Percentiles rank a stretch among this genome's conserved stretches.
These are phyloP conservation scores for Emys orbicularis DNA, from an alignment of 2,797 vertebrate genomes.

Conservation along the genomic window DNA sequence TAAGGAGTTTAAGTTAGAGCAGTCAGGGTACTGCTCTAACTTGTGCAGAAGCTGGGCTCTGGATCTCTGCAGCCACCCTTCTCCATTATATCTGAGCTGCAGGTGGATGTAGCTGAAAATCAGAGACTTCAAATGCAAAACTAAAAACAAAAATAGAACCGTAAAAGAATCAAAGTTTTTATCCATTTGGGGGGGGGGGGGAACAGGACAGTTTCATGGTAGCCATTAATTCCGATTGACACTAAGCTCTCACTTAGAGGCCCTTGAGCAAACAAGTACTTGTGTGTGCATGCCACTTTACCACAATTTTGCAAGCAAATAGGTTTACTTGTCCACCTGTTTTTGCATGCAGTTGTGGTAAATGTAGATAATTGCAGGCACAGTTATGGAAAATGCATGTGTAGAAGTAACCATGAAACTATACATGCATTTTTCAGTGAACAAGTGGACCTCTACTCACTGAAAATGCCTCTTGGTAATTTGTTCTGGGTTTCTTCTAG, in stretches of 20 bases:
- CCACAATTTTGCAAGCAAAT: not conserved
- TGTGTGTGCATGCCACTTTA: not conserved
- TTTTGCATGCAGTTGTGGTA: not conserved
- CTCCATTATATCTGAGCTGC: not conserved
- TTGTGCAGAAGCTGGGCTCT: not conserved
- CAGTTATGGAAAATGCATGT: not conserved
- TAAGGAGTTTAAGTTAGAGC: not conserved
- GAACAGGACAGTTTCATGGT: not conserved
- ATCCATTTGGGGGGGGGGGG: accelerated
- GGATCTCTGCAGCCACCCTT: not conserved
- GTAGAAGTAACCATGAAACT: not conserved
- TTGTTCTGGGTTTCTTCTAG: not conserved
- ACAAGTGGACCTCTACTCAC: not conserved
- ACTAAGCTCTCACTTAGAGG: not conserved
- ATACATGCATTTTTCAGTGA: accelerated
- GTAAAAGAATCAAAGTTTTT: not conserved
- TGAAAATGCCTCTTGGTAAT: not conserved
- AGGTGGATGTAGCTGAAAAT: not conserved
- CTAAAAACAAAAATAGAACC: not conserved
- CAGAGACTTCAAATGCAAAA: not conserved
- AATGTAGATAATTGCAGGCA: not conserved
- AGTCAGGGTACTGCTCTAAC: not conserved
- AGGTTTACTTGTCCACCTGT: accelerated
- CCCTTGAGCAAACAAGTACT: not conserved
- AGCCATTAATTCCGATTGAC: not conserved